These are phyloP conservation scores for Magallana gigas DNA, from an alignment of 1,140 invertebrate genomes.

Conservation along the genomic window DNA sequence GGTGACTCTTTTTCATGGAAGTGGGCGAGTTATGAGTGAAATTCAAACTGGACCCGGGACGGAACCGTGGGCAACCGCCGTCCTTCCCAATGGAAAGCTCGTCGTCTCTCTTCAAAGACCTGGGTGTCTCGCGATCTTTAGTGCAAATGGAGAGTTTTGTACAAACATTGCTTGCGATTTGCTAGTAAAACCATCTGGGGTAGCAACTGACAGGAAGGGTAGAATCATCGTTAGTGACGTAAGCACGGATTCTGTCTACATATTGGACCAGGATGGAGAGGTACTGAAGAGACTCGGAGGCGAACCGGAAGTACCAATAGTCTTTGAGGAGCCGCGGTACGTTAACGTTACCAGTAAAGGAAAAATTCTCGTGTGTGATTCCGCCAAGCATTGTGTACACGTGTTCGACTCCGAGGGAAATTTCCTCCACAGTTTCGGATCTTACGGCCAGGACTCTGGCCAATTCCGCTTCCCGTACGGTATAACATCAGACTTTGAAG, in stretches of 20 bases:
- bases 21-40: slow-evolving; percentile 59
- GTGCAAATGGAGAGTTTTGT: slow-evolving; percentile 47
- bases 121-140: slow-evolving; percentile 57
- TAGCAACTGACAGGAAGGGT: slow-evolving; percentile 58
- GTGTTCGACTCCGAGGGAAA: slow-evolving; percentile 66
- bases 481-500: slow-evolving; percentile 88
- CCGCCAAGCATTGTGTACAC: slow-evolving; percentile 70
- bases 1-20: slow-evolving; percentile 59
- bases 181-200: slow-evolving; percentile 56
- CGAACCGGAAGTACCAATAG: slow-evolving; percentile 10
- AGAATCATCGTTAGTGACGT: slow-evolving; percentile 61
- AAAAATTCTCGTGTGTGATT: slow-evolving; percentile 71
- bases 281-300: slow-evolving; percentile 43
- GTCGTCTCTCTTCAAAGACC: slow-evolving; percentile 54
- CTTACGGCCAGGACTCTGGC: slow-evolving; percentile 86
- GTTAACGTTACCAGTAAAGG: slow-evolving; percentile 56
- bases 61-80: slow-evolving; percentile 56
- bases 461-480: slow-evolving; percentile 94
- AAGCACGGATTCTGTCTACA: slow-evolving; percentile 50
- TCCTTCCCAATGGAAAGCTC: slow-evolving; percentile 51
- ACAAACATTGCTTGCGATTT: slow-evolving; percentile 52
- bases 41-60: slow-evolving; percentile 38
- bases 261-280: slow-evolving; percentile 51
- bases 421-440: slow-evolving; percentile 83
- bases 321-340: slow-evolving; percentile 61